phyloP scores from a whole-genome alignment of 2,888 invertebrate species.

The Brenthis hecate region DNA sequence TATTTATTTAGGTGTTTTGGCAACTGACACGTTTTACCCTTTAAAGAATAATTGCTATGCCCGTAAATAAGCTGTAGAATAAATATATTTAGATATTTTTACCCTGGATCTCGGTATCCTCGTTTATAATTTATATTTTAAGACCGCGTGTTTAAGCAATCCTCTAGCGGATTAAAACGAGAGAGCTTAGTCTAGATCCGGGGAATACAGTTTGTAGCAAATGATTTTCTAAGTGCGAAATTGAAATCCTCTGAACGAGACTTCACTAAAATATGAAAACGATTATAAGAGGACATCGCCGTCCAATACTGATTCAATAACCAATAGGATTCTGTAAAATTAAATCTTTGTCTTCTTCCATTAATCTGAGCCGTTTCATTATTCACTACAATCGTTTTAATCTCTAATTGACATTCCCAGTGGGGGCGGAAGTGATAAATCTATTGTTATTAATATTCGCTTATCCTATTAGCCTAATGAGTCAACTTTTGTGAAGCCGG shows the following conservation, averaged over 20 bases:
- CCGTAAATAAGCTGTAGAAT: constrained; percentile 25
- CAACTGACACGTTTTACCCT: constrained; percentile 15
- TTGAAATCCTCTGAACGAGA: constrained; percentile 50
- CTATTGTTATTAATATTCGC: constrained; percentile 53
- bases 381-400: constrained; percentile 60
- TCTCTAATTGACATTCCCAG: constrained; percentile 66
- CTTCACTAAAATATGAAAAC: constrained; percentile 53
- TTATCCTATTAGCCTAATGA: constrained; percentile 42
- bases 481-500: constrained; percentile 28
- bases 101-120: constrained; percentile 21
- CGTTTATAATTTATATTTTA: constrained; percentile 41
- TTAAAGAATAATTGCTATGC: constrained; percentile 10
- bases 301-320: constrained; percentile 57
- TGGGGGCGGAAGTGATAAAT: constrained; percentile 55
- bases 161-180: constrained; percentile 40
- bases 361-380: constrained; percentile 61
- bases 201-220: constrained; percentile 39
- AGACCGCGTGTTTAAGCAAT: constrained; percentile 41
- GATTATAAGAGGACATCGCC: constrained; percentile 45
- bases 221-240: constrained; percentile 41
- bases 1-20: constrained; percentile 10
- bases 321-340: constrained; percentile 57
- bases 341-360: constrained; percentile 57
- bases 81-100: constrained; percentile 35
- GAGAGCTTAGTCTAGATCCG: constrained; percentile 38